phyloP scores from a whole-genome alignment of 2,888 invertebrate genomes.

The Drymonia ruficornis region DNA sequence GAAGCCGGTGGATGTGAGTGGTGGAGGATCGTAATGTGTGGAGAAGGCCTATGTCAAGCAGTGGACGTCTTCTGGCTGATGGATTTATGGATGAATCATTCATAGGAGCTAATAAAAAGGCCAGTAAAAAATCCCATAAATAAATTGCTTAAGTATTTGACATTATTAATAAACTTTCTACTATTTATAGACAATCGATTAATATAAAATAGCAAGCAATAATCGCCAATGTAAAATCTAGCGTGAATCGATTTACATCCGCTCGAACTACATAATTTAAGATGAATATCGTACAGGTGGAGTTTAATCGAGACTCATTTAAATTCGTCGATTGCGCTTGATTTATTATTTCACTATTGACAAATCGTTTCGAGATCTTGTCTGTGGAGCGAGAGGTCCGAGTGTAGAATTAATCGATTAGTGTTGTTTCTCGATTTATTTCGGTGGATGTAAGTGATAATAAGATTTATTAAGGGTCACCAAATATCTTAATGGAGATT shows the following conservation, averaged over 20 bases:
- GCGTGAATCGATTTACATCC: slow-evolving; percentile 3
- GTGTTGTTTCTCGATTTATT: slow-evolving; percentile 18
- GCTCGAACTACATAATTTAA: slow-evolving; percentile 28
- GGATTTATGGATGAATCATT: too few relatives aligned
- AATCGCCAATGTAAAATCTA: slow-evolving; percentile 2
- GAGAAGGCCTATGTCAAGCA: too few relatives aligned
- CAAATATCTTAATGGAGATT: slow-evolving; percentile 4
- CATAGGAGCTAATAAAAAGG: too few relatives aligned
- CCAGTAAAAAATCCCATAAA: too few relatives aligned
- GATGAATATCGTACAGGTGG: slow-evolving; percentile 33
- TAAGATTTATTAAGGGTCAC: slow-evolving; percentile 25
- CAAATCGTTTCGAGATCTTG: slow-evolving; percentile 39
- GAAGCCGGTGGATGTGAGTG: too few relatives aligned
- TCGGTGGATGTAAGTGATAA: slow-evolving; percentile 26
- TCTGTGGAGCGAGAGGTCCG: slow-evolving; percentile 26
- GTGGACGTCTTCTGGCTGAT: too few relatives aligned
- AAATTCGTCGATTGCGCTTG: slow-evolving; percentile 38
- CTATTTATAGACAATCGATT: not conserved
- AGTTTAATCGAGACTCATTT: slow-evolving; percentile 38
- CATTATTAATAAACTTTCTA: not conserved
- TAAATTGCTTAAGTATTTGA: too few relatives aligned
- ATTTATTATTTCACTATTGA: slow-evolving; percentile 42
- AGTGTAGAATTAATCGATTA: slow-evolving; percentile 33
- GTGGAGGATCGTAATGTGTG: too few relatives aligned
- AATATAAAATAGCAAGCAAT: not conserved